Base-by-base conservation (phyloP, 2,888 invertebrate species). In the Aspidiotus destructor region DNA sequence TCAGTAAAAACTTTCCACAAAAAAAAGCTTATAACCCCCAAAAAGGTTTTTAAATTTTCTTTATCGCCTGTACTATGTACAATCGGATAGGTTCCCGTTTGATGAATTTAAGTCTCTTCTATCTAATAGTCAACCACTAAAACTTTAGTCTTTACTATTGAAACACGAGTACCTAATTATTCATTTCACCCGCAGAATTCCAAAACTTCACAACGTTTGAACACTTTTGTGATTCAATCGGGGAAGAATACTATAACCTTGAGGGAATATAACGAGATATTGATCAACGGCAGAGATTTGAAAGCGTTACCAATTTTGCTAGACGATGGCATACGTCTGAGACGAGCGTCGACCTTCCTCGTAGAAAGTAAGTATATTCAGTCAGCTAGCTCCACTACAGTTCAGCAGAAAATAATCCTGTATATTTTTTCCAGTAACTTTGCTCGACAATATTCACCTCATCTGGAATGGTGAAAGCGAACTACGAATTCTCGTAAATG, bases 391-490 rank as follows among this genome's bases (percentile, higher is more conserved):
- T 57, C 2, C 28, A 6, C 13, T 28, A 5, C 1, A 28, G 28
- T 28, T 28, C 28, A 3, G 1, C 28, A 28, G 5, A 28, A 28
- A 28, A 28, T 28, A 3, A 28, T 28, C 28, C 5, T 28, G 28
- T 5, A 28, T 28, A 28, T 76, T 58, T 40, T 61, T 80, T 77
- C 67, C 78, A 82, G 88, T 88, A 8, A 85, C 86, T 76, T 79
- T 93, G 60, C 84, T 85, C 0, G 88, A 88, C 73, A 88, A 86
- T 57, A 79, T 90, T 5, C 85, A 86, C 72, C 76, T 95, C 8
- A 88, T 90, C 86, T 95, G 94, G 94, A 93, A 95, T 75, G 92
- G 92, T 28, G 83, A 85, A 65, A 89, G 90, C 0, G 81, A 92
- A 41, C 87, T 88, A 0, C 92, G 92, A 74, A 82, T 95, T 11